Evolutionary conservation across 2,888 invertebrate species (phyloP).

Genomic region (Lepidocyrtoides sp.): DNA sequence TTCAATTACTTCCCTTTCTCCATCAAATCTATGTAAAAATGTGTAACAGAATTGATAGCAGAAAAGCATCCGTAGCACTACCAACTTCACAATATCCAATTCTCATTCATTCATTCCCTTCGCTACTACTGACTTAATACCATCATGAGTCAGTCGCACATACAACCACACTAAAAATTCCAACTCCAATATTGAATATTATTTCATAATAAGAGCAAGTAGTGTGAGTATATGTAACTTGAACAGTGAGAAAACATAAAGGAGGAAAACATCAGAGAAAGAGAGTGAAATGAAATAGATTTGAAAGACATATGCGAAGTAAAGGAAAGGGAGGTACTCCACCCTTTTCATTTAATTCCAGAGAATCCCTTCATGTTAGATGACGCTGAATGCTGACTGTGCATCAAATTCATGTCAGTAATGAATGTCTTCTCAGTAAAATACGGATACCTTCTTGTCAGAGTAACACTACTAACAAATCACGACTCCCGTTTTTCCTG

Average conservation of each 20-base stretch:
- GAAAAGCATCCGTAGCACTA: background rate
- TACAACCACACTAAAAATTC: too few species aligned
- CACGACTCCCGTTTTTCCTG: constrained; percentile 73
- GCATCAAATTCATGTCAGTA: constrained; percentile 81
- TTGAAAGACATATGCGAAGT: constrained; percentile 46
- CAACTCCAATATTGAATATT: too few species aligned
- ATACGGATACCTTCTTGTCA: constrained; percentile 81
- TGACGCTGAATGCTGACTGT: constrained; percentile 79
- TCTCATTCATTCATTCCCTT: background rate
- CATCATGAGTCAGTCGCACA: background rate
- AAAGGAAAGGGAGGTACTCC: constrained; percentile 70
- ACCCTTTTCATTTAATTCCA: constrained; percentile 80
- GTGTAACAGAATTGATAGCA: background rate
- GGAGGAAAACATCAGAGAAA: background rate
- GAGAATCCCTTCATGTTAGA: constrained; percentile 74
- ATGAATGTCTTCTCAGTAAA: constrained; percentile 80
- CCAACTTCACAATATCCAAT: constrained; percentile 13
- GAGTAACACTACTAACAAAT: constrained; percentile 73
- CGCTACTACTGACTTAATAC: too few species aligned
- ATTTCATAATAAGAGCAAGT: too few species aligned
- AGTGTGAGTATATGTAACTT: constrained; percentile 16
- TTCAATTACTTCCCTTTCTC: constrained; percentile 40
- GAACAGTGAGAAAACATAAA: constrained; percentile 46
- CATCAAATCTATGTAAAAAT: background rate
- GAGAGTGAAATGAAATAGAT: constrained; percentile 41